Base-by-base conservation (phyloP, 2,113 vertebrate genomes). In the Podarcis muralis region DNA sequence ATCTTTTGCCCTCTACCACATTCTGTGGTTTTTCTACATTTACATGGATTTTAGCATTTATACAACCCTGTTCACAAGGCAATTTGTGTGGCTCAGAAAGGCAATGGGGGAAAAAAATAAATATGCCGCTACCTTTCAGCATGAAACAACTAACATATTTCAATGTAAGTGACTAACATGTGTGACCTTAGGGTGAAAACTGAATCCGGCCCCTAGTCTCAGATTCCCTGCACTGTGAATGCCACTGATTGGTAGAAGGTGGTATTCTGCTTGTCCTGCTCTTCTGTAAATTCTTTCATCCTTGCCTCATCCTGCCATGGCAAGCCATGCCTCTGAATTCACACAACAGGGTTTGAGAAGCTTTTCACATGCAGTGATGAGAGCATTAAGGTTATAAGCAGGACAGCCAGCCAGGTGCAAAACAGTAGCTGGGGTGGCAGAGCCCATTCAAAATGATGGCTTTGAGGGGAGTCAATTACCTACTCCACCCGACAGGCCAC, bases 71-170 rank as follows among this genome's bases (percentile, higher is more conserved):
- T 37, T 16, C 78, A 32, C 79, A 59, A 9, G 40, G 37, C 7
- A 8, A 40, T 71, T 30, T 23, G 16, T 23, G 23, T 37, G 59
- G 77, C 69, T 88, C 1, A 0, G 43, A 92, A 62, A 53, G 62
- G 86, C 84, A 91, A 71, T 0, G 0, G 13, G 84, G 84, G 35
- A 0, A 5, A 11, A 16, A 35, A 16, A 35, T 32, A 74, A 15
- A 74, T 6, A 20, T 35, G 32, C 16, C 16, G 4, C n/a, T 74
- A 40, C 40, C 75, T 43, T 76, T 74, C 81, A 90, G 27, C 20
- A 89, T 81, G 83, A 84, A 86, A 91, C 76, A 92, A 87, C 79
- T 37, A 35, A 76, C 87, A 85, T 82, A 85, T 0, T 75, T 65
- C 62, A 35, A 27, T 90, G 91, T 69, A 37, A 87, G 22, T 43